Percentiles rank a stretch among this genome's conserved stretches.
phyloP scores from a whole-genome alignment of 2,888 invertebrate species.

The Stenodera caucasica region DNA sequence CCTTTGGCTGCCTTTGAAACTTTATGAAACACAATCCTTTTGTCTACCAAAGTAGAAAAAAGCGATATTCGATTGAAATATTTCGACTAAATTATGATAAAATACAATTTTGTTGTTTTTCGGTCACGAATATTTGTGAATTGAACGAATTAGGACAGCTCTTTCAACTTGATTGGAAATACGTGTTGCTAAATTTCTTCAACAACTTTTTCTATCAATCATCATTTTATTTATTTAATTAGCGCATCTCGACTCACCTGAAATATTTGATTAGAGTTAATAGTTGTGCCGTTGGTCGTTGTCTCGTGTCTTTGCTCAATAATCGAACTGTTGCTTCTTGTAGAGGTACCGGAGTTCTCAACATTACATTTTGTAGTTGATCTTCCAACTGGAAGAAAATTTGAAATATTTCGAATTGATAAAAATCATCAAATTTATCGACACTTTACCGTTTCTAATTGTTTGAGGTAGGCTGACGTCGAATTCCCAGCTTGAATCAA shows the following conservation, averaged over 20 bases:
- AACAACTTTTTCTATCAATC: no score
- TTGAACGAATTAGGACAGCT: no score
- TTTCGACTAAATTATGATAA: no score
- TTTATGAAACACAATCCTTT: no score
- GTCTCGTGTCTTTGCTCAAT: conserved; percentile 79
- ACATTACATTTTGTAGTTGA: conserved; percentile 75
- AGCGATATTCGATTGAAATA: no score
- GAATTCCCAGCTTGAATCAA: conserved; percentile 91
- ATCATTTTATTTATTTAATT: conserved; percentile 8
- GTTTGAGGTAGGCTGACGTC: conserved; percentile 84
- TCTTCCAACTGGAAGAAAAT: conserved; percentile 72
- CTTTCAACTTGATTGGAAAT: no score
- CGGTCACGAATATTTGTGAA: no score
- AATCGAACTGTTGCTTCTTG: conserved; percentile 87
- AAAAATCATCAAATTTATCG: no score
- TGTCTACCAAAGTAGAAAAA: no score
- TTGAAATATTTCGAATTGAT: no score
- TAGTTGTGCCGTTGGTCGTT: conserved; percentile 88
- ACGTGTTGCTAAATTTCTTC: no score
- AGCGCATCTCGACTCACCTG: conserved; percentile 63
- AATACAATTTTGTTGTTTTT: no score
- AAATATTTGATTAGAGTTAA: conserved; percentile 89
- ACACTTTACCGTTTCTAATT: conserved; percentile 84
- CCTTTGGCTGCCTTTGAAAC: neutral
- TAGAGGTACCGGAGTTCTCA: conserved; percentile 78